Conservation (phyloP, 2,888 invertebrate genomes). For the Embidobia sp. region DNA sequence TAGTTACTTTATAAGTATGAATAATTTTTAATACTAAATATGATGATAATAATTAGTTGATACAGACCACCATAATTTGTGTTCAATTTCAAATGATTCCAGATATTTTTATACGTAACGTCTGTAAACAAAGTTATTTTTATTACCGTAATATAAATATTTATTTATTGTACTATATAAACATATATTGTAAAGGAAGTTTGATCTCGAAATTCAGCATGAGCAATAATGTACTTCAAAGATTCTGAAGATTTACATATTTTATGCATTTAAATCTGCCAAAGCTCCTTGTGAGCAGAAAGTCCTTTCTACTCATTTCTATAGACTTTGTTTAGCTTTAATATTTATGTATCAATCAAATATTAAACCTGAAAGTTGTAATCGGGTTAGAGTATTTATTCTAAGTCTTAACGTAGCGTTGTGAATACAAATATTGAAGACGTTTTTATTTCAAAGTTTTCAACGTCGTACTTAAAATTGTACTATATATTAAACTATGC, state of each 20-base stretch:
- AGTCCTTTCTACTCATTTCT: conserved; percentile 4
- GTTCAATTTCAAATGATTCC: conserved; percentile 16
- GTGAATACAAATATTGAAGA: too few relatives aligned
- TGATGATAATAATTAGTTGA: conserved; percentile 11
- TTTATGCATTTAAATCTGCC: conserved; percentile 18
- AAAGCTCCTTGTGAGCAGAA: conserved; percentile 9
- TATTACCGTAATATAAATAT: too few relatives aligned
- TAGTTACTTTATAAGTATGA: conserved; percentile 9
- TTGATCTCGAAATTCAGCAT: conserved; percentile 13
- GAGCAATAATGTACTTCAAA: conserved; percentile 18
- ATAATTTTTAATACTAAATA: too few relatives aligned
- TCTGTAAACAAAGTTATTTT: background rate
- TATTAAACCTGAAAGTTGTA: too few relatives aligned
- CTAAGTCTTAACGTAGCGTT: too few relatives aligned
- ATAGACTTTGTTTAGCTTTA: background rate
- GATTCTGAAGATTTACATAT: background rate
- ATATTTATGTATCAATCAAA: background rate
- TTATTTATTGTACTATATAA: background rate
- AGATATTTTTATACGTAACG: background rate
- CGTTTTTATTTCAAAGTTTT: background rate
- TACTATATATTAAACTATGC: too few relatives aligned
- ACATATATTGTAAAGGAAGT: background rate
- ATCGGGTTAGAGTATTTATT: background rate
- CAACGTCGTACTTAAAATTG: conserved; percentile 2
- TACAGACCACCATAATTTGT: conserved; percentile 22